Evolutionary conservation across 2,113 vertebrate species (phyloP).

Genomic region (Prionailurus bengalensis): DNA sequence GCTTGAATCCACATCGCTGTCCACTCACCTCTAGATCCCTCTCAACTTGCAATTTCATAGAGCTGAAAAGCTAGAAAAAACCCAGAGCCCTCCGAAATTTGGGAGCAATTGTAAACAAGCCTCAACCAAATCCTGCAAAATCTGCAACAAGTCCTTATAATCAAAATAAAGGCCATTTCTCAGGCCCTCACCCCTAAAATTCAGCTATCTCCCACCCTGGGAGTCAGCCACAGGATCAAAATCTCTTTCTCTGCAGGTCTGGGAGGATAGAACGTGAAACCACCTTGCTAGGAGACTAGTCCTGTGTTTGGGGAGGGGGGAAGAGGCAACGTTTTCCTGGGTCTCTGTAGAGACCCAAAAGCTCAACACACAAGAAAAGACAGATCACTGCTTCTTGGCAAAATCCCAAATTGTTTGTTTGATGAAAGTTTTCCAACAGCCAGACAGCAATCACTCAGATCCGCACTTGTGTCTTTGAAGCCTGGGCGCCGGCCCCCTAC

Average conservation of each 20-base stretch:
- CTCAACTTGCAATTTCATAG: neutral
- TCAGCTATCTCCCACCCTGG: neutral
- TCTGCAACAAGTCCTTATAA: neutral
- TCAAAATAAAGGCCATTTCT: neutral
- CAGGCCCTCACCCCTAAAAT: neutral
- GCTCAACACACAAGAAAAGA: neutral
- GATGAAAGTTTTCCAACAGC: neutral
- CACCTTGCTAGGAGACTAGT: too few species aligned
- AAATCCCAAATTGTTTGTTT: neutral
- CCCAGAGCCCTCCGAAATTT: neutral
- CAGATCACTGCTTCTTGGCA: neutral
- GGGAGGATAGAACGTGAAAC: neutral
- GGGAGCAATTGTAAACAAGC: neutral
- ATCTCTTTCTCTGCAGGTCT: neutral
- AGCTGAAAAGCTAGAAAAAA: neutral
- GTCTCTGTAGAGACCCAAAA: neutral
- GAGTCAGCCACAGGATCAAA: neutral
- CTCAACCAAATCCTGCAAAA: neutral
- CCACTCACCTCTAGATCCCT: neutral
- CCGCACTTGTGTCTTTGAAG: neutral
- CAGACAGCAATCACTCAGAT: neutral
- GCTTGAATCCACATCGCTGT: neutral
- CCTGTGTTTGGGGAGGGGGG: neutral
- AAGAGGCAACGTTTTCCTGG: neutral
- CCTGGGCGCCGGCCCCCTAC: rapidly evolving